A percentile compares a stretch with the other conserved stretches of the same genome.
These are phyloP conservation scores for Mesembrinibis cayennensis DNA, from an alignment of 2,113 vertebrate species.

Conservation along the genomic window DNA sequence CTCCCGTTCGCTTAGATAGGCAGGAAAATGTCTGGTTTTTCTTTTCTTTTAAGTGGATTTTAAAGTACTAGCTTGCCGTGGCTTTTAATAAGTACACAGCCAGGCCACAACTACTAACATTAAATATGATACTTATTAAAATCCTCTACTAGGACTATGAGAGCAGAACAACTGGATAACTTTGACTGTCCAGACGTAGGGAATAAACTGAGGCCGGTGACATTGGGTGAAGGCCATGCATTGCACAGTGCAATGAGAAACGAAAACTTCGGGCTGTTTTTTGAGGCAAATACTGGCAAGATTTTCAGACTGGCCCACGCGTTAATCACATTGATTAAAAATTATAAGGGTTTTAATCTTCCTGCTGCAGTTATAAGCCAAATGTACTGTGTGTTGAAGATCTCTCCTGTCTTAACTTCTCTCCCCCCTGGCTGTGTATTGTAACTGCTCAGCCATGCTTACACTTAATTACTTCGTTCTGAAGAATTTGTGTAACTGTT, in stretches of 20 bases:
- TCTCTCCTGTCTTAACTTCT: neutral
- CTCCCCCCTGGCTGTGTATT: neutral
- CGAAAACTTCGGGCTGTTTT: neutral
- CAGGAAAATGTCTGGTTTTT: neutral
- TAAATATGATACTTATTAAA: neutral
- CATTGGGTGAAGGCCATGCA: rapidly evolving
- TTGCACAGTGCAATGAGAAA: rapidly evolving
- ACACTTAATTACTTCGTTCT: neutral
- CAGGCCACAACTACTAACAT: neutral
- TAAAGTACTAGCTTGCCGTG: neutral
- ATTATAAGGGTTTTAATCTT: neutral
- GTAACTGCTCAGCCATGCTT: neutral
- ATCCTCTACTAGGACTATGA: rapidly evolving
- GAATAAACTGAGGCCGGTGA: neutral
- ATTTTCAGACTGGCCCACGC: rapidly evolving
- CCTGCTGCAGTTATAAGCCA: rapidly evolving
- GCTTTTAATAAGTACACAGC: neutral
- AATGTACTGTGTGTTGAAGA: no score
- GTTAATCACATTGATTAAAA: neutral
- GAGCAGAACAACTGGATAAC: neutral
- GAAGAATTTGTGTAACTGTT: neutral
- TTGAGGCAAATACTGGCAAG: neutral
- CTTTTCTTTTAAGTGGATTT: neutral
- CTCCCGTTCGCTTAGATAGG: neutral
- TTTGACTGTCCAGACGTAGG: rapidly evolving